Evolutionary conservation across 2,888 invertebrate species (phyloP).

Genomic region (Amphipoea lucens): DNA sequence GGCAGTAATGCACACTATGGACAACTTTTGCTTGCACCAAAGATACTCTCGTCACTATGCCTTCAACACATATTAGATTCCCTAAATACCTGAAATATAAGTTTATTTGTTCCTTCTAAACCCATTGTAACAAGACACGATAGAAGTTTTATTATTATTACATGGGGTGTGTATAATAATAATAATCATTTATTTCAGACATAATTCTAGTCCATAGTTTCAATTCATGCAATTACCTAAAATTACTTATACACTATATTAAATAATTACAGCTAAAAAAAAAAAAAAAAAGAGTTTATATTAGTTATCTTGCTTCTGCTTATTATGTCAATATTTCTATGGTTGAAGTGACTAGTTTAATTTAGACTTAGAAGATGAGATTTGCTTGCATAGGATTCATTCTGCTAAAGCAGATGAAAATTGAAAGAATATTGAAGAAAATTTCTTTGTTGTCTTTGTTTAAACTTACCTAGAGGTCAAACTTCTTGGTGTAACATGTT

Average conservation of each 20-base stretch:
- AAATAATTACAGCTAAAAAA: no score
- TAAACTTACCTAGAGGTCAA: conserved; percentile 93
- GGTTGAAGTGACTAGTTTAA: not conserved
- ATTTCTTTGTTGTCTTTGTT: no score
- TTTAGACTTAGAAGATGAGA: not conserved
- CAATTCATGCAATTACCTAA: no score
- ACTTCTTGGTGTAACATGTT: conserved; percentile 98
- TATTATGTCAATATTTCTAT: not conserved
- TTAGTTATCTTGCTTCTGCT: not conserved
- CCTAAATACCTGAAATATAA: conserved; percentile 92
- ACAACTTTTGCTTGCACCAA: conserved; percentile 98
- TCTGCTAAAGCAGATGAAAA: not conserved
- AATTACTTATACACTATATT: no score
- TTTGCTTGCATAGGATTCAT: no score
- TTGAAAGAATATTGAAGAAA: no score
- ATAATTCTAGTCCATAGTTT: no score
- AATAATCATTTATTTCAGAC: no score
- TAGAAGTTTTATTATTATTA: not conserved
- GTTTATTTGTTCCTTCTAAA: not conserved
- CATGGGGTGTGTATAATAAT: not conserved
- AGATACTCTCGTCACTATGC: conserved; percentile 99
- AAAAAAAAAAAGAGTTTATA: no score
- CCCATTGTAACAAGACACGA: not conserved
- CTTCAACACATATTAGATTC: conserved; percentile 99
- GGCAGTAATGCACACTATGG: conserved; percentile 99